phyloP scores from a whole-genome alignment of 2,797 vertebrate genomes.

The Pipistrellus pipistrellus region DNA sequence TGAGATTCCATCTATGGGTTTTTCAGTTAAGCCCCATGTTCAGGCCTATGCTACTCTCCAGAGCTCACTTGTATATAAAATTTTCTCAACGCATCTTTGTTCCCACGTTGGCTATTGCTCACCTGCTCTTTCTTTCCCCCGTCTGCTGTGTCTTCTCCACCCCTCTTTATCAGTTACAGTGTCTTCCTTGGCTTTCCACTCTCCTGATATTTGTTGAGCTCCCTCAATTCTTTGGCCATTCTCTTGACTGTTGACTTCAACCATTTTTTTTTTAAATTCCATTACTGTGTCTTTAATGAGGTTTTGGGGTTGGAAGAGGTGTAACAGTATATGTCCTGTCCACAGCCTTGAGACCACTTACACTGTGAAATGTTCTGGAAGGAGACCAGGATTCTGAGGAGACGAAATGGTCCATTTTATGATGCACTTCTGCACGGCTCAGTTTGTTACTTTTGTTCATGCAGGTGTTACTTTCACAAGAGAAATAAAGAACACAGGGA shows the following conservation, averaged over 20 bases:
- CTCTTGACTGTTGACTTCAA: not conserved
- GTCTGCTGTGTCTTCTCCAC: not conserved
- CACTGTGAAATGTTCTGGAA: conserved; percentile 32
- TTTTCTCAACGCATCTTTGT: not conserved
- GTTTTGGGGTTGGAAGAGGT: not conserved
- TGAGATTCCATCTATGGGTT: not conserved
- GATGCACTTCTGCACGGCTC: not conserved
- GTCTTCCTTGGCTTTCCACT: conserved; percentile 22
- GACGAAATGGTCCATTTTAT: not conserved
- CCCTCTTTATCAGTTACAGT: not conserved
- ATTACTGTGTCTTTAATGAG: not conserved
- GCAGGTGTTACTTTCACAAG: not conserved
- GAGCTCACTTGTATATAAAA: not conserved
- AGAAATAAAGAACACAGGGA: not conserved
- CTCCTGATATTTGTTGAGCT: not conserved
- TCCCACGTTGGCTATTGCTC: not conserved
- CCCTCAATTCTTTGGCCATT: not conserved
- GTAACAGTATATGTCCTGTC: not conserved
- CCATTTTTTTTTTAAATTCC: conserved; percentile 8
- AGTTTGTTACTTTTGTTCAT: not conserved
- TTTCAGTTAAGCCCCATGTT: not conserved
- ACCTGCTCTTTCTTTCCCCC: not conserved
- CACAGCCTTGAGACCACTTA: not conserved
- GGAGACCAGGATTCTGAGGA: not conserved
- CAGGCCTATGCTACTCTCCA: not conserved